Percentiles rank a stretch among this genome's conserved stretches.
Conservation (phyloP, 2,888 invertebrate genomes). For the Caenorhabditis parvicauda region DNA sequence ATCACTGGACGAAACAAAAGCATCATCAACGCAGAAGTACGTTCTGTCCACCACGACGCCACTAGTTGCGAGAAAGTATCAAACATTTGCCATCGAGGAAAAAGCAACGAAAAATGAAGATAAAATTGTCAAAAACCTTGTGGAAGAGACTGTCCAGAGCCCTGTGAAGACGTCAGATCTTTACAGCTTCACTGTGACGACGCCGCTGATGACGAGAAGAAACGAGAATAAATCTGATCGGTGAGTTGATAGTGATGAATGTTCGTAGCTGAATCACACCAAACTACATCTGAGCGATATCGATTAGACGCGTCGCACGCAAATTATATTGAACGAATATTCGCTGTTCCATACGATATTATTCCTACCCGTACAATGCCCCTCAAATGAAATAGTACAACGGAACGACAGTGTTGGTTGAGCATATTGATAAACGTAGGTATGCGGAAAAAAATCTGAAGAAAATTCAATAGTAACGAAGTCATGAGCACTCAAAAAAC, state of each 20-base stretch:
- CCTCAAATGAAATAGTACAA: too few species aligned
- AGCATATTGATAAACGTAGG: too few species aligned
- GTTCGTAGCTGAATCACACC: too few species aligned
- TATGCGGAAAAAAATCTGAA: too few species aligned
- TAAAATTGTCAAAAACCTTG: not conserved
- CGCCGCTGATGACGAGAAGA: constrained; percentile 15
- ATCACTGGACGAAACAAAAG: constrained; percentile 24
- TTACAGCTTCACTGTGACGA: constrained; percentile 28
- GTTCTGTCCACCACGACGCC: constrained; percentile 27
- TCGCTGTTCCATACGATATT: too few species aligned
- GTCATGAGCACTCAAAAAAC: too few species aligned
- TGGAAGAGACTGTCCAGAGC: constrained; percentile 14
- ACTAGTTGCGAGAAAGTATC: constrained; percentile 28
- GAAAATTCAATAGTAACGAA: too few species aligned
- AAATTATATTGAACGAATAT: too few species aligned
- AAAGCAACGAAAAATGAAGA: not conserved
- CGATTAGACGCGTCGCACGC: constrained; percentile 8
- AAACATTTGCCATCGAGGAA: constrained; percentile 27
- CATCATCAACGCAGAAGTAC: constrained; percentile 26
- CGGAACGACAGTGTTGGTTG: too few species aligned
- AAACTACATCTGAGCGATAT: not conserved
- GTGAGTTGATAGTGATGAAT: too few species aligned
- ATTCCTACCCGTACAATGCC: too few species aligned
- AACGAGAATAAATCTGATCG: too few species aligned
- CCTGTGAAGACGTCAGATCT: constrained; percentile 18